These are phyloP conservation scores for Heteromormyrus szaboi DNA, from an alignment of 2,797 vertebrate genomes.

Conservation along the genomic window DNA sequence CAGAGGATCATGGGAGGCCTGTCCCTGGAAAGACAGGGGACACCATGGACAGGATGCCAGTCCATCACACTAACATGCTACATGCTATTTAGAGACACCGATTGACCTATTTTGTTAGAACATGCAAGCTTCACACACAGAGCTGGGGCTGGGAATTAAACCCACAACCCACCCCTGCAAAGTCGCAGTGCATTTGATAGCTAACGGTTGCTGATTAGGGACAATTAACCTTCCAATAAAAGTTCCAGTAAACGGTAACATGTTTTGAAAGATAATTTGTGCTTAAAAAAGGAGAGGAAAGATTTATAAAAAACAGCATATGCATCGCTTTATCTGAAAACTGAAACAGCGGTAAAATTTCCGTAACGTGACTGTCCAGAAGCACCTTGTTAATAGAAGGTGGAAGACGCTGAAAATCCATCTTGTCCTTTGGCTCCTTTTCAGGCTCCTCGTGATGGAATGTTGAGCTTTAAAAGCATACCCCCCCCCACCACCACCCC, in stretches of 20 bases:
- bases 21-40: neutral
- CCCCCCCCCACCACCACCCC: neutral
- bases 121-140: neutral
- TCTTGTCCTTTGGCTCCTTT: neutral
- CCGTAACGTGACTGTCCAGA: conserved; percentile 25
- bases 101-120: neutral
- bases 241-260: neutral
- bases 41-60: neutral
- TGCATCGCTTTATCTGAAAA: neutral
- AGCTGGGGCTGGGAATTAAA: neutral
- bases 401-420: neutral
- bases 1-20: neutral
- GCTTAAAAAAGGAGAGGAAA: neutral
- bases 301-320: neutral
- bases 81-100: neutral
- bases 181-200: neutral
- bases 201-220: neutral
- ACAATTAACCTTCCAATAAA: neutral
- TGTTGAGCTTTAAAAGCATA: neutral
- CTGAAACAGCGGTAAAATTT: neutral
- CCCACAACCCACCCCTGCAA: neutral
- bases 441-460: neutral
- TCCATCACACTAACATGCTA: neutral
- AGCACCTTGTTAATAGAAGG: conserved; percentile 37
- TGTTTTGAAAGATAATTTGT: neutral